Evolutionary conservation across 2,797 vertebrate species (phyloP).

Genomic region (Psittacula echo): DNA sequence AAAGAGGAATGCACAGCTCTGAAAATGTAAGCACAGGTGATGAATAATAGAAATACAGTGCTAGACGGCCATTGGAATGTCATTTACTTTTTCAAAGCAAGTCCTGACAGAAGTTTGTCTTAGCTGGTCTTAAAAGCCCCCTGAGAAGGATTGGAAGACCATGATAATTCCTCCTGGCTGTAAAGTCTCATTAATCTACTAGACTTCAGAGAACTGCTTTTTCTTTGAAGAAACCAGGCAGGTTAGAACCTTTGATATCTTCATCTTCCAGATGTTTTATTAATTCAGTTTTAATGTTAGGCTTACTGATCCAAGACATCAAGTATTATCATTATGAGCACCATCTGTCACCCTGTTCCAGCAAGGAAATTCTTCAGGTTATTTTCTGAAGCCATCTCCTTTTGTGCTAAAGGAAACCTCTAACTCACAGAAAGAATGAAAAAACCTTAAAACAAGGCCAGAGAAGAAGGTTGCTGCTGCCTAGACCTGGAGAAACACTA

Average conservation of each 20-base stretch:
- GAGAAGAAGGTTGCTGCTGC: background rate
- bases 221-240: constrained; percentile 58
- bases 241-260: constrained; percentile 62
- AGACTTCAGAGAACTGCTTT: constrained; percentile 48
- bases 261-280: constrained; percentile 69
- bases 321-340: constrained; percentile 49
- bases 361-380: constrained; percentile 42
- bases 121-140: constrained; percentile 41
- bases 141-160: constrained; percentile 35
- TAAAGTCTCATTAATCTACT: constrained; percentile 51
- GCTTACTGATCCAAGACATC: constrained; percentile 52
- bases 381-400: constrained; percentile 33
- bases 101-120: constrained; percentile 35
- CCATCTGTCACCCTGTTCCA: constrained; percentile 47
- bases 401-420: constrained; percentile 23
- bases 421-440: constrained; percentile 7
- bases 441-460: background rate
- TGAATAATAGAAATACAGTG: constrained; percentile 13
- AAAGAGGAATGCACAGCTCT: constrained; percentile 9
- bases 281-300: constrained; percentile 60
- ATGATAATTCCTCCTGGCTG: constrained; percentile 44
- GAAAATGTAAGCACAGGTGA: background rate
- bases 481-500: background rate
- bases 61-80: background rate
- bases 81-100: constrained; percentile 43